Evolutionary conservation across 2,888 invertebrate species (phyloP).

Genomic region (Drosophila colorata): DNA sequence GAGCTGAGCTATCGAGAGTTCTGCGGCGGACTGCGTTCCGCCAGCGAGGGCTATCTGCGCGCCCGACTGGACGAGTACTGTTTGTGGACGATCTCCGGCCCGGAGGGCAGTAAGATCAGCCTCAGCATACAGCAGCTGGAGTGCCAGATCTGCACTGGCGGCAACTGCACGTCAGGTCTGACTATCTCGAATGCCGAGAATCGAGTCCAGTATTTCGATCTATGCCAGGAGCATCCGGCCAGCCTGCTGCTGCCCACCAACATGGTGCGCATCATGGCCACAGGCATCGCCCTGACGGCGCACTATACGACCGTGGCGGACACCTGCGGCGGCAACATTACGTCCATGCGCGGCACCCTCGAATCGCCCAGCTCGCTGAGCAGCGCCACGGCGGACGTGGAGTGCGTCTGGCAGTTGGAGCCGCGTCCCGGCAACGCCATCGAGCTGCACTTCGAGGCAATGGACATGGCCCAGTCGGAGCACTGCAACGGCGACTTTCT

Average conservation of each 20-base stretch:
- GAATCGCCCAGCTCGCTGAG: conserved; percentile 90
- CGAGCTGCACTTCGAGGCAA: conserved; percentile 88
- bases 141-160: conserved; percentile 61
- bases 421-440: conserved; percentile 90
- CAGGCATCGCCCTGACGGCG: conserved; percentile 74
- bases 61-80: conserved; percentile 62
- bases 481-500: conserved; percentile 94
- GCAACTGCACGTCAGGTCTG: conserved; percentile 63
- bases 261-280: conserved; percentile 49
- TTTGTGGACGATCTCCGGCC: conserved; percentile 20
- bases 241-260: conserved; percentile 59
- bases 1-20: conserved; percentile 53
- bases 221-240: conserved; percentile 63
- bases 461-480: conserved; percentile 90
- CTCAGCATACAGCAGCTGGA: conserved; percentile 74
- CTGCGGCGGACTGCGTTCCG: conserved; percentile 66
- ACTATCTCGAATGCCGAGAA: conserved; percentile 40
- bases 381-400: conserved; percentile 88
- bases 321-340: conserved; percentile 91
- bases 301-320: conserved; percentile 86
- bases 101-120: conserved; percentile 64
- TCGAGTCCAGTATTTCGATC: conserved; percentile 46
- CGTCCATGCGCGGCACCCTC: conserved; percentile 88
- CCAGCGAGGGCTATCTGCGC: conserved; percentile 63
- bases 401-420: conserved; percentile 91